These are phyloP conservation scores for Aphis gossypii DNA, from an alignment of 1,140 invertebrate species.

Conservation along the genomic window DNA sequence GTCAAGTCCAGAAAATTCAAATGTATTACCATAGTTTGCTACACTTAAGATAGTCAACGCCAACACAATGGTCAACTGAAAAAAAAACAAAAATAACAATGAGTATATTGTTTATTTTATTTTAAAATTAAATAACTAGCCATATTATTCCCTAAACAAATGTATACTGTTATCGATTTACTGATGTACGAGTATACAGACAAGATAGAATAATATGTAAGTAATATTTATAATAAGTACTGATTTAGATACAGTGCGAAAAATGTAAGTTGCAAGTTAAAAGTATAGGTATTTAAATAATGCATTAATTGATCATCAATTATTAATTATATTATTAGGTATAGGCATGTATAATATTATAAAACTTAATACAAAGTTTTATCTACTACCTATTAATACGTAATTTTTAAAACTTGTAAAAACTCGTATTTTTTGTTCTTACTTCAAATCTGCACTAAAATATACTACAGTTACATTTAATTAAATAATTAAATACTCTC, in stretches of 20 bases:
- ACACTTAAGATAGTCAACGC: not conserved
- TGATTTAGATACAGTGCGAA: too few relatives aligned
- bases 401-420: not conserved
- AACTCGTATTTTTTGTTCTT: not conserved
- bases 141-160: not conserved
- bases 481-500: not conserved
- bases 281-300: too few relatives aligned
- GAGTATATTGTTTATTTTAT: not conserved
- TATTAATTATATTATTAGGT: not conserved
- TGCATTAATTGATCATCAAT: too few relatives aligned
- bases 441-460: not conserved
- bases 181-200: too few relatives aligned
- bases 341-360: not conserved
- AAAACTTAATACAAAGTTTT: too few relatives aligned
- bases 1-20: conserved; percentile 20
- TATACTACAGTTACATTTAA: not conserved
- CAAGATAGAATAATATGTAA: too few relatives aligned
- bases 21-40: not conserved
- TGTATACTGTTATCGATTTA: too few relatives aligned
- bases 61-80: conserved; percentile 35
- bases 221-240: not conserved
- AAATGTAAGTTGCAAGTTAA: too few relatives aligned
- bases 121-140: not conserved
- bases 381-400: not conserved
- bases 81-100: not conserved